Percentiles rank a stretch among this genome's conserved stretches.
These are phyloP conservation scores for Tetropium fuscum DNA, from an alignment of 2,888 invertebrate species.

Conservation along the genomic window DNA sequence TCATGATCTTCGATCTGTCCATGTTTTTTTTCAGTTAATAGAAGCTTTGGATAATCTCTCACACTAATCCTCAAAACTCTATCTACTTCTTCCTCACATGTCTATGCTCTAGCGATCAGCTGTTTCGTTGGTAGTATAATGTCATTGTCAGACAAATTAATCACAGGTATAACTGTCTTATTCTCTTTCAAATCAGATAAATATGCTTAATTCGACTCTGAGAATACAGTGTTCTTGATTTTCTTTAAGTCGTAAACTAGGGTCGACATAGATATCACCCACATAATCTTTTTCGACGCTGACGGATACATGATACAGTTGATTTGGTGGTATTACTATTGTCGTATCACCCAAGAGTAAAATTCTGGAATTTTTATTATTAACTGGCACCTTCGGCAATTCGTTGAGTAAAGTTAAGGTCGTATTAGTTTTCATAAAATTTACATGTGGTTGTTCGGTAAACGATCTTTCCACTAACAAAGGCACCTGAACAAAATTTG, in stretches of 20 bases:
- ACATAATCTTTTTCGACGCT: background rate
- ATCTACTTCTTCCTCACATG: background rate
- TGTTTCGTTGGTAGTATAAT: background rate
- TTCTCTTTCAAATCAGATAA: too few species aligned
- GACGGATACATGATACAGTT: slow-evolving; percentile 6
- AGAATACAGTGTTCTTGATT: too few species aligned
- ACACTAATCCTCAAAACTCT: background rate
- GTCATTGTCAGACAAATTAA: background rate
- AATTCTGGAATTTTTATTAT: background rate
- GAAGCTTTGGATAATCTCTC: background rate
- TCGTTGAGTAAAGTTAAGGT: background rate
- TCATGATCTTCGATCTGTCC: slow-evolving; percentile 2
- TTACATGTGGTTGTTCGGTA: background rate
- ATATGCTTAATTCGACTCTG: too few species aligned
- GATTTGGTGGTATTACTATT: slow-evolving; percentile 14
- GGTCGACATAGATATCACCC: slow-evolving; percentile 1
- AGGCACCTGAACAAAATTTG: background rate
- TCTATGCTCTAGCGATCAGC: background rate
- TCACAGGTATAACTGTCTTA: background rate
- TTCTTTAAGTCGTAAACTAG: too few species aligned
- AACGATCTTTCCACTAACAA: background rate
- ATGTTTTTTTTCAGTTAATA: background rate
- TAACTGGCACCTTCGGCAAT: background rate
- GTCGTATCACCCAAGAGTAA: background rate
- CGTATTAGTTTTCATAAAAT: background rate